These are phyloP conservation scores for Aspidapion aeneum DNA, from an alignment of 2,888 invertebrate species.

Conservation along the genomic window DNA sequence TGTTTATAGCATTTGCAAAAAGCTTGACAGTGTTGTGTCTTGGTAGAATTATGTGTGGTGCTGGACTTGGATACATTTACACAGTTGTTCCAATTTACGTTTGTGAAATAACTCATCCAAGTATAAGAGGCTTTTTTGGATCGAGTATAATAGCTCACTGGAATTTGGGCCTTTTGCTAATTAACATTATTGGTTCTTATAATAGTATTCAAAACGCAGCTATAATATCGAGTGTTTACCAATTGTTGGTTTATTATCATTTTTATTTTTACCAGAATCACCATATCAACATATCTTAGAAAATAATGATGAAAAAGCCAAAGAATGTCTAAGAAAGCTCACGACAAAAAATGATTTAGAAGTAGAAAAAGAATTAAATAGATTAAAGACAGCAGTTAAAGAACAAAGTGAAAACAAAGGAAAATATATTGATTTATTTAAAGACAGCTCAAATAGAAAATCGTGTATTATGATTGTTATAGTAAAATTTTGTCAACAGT, in stretches of 20 bases:
- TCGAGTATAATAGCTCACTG: constrained; percentile 56
- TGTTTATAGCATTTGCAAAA: constrained; percentile 57
- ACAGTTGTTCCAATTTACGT: constrained; percentile 56
- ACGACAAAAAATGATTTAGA: constrained; percentile 45
- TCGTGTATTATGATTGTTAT: constrained; percentile 61
- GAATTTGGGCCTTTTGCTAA: constrained; percentile 53
- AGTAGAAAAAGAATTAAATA: constrained; percentile 47
- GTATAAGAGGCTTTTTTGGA: constrained; percentile 55
- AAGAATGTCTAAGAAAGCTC: constrained; percentile 49
- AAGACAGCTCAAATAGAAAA: constrained; percentile 56
- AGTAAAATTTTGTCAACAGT: constrained; percentile 52
- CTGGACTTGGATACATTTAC: constrained; percentile 51
- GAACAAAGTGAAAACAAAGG: constrained; percentile 50
- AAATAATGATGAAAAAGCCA: constrained; percentile 48
- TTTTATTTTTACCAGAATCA: constrained; percentile 57
- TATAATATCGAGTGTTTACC: constrained; percentile 50
- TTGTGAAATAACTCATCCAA: constrained; percentile 58
- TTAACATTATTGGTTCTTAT: constrained; percentile 49
- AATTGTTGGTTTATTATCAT: constrained; percentile 47
- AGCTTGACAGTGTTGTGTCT: constrained; percentile 56
- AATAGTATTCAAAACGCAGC: constrained; percentile 52
- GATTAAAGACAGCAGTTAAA: constrained; percentile 39
- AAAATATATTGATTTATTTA: constrained; percentile 54
- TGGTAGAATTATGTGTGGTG: constrained; percentile 55
- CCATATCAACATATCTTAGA: constrained; percentile 52